Conservation (phyloP, 2,797 vertebrate species). For the Cottoperca gobio region DNA sequence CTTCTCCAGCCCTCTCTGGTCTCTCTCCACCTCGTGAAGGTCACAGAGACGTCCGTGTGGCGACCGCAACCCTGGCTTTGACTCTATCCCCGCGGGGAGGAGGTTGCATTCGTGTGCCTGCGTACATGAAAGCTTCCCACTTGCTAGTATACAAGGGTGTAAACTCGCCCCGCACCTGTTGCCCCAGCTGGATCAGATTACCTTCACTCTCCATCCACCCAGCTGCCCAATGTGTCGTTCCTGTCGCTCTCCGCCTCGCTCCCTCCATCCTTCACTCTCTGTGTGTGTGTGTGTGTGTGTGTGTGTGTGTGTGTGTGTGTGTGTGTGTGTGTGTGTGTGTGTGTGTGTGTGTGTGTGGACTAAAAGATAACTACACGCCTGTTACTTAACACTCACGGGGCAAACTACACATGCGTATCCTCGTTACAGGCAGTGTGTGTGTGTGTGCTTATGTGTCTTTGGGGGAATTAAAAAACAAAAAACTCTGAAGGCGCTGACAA, state of each 20-base stretch:
- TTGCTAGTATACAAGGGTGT: conserved; percentile 54
- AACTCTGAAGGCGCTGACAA: background rate
- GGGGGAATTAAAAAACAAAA: conserved; percentile 23
- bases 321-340: no score
- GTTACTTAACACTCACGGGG: conserved; percentile 79
- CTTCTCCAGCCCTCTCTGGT: background rate
- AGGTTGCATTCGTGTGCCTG: conserved; percentile 19
- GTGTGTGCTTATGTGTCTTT: conserved; percentile 21
- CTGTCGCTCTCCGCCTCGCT: background rate
- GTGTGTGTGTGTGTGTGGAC: no score
- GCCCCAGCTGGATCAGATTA: conserved; percentile 66
- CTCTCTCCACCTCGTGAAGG: conserved; percentile 14
- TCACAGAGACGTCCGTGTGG: conserved; percentile 36
- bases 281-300: no score
- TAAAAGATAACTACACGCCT: conserved; percentile 60
- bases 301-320: no score
- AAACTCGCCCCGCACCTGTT: conserved; percentile 71
- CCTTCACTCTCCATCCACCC: conserved; percentile 45
- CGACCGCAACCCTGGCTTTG: conserved; percentile 27
- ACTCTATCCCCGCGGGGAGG: background rate
- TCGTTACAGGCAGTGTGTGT: conserved; percentile 50
- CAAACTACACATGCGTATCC: conserved; percentile 59
- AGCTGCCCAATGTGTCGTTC: conserved; percentile 37
- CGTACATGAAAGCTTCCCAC: conserved; percentile 33
- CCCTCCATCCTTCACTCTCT: conserved; percentile 33